Conservation (phyloP, 2,797 vertebrate genomes). For the Echiichthys vipera region DNA sequence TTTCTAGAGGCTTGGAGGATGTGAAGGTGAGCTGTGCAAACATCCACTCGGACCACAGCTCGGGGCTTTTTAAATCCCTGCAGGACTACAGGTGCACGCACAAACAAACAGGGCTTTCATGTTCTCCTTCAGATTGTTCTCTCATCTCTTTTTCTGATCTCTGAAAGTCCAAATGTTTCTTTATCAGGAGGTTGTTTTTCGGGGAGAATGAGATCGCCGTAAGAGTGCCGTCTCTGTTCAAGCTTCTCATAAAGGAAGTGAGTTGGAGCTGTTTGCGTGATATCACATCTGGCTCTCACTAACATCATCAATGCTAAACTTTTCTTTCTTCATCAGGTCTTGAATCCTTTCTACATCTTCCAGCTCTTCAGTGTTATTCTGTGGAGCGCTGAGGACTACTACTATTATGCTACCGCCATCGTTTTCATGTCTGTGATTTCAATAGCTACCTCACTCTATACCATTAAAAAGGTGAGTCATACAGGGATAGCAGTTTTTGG, state of each 20-base stretch:
- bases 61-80: conserved; percentile 86
- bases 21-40: conserved; percentile 85
- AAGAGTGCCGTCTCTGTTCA: conserved; percentile 93
- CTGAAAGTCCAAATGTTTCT: no score
- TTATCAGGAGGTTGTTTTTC: conserved; percentile 90
- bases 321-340: conserved; percentile 84
- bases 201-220: conserved; percentile 95
- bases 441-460: conserved; percentile 94
- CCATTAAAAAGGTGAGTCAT: conserved; percentile 92
- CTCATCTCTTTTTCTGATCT: neutral
- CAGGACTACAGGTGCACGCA: conserved; percentile 89
- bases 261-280: conserved; percentile 44
- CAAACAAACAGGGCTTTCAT: neutral
- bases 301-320: neutral
- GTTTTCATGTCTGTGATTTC: conserved; percentile 96
- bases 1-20: conserved; percentile 92
- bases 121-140: neutral
- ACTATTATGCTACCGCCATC: conserved; percentile 95
- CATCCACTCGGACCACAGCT: conserved; percentile 88
- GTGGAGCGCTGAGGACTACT: conserved; percentile 93
- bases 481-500: neutral
- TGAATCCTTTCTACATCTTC: conserved; percentile 99
- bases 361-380: conserved; percentile 97
- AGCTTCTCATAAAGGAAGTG: conserved; percentile 95
- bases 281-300: neutral